Base-by-base conservation (phyloP, 35 echinoderm and acorn worm genomes). In the Ophiothrix spiculata region DNA sequence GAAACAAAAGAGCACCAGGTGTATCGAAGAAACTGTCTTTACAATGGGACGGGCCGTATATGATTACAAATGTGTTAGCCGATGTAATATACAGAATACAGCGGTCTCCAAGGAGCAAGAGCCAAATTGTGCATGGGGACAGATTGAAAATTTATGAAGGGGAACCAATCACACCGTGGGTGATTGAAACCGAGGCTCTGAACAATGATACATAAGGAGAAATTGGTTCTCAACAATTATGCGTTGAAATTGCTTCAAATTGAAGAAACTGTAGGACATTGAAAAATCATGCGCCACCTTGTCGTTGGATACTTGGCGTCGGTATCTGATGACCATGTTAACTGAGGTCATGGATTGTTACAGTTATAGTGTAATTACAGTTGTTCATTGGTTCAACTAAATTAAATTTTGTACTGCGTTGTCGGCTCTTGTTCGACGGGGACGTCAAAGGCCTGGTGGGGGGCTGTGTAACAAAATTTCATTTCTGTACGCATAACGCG, bases 1-100 rank as follows among this genome's bases (percentile, higher is more conserved):
- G 29, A 29, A 75, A 34, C 25, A 40, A 60, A 12, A 64, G 28
- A 28, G 76, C 82, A 35, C 80, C 39, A 1, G 85, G 90, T 14
- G 2, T 88, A 17, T 83, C 85, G 75, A 78, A 49, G 1, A 92
- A 92, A 40, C 29, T 92, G 15, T 74, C 80, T 40, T 76, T 39
- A n/a, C 63, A 23, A 31, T 88, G 85, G 91, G 73, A 80, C 29
- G 91, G 90, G 1, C 91, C 91, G 14, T 87, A 87, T 36, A 1
- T 33, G 1, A 56, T 88, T 56, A 37, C 78, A 8, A 56, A 14
- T 82, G 36, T 32, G 63, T 88, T 31, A 83, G 78, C 45, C 33
- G 91, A 92, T 41, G 85, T 92, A 15, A 74, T 83, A 13, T 92
- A 88, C 74, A 2, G 85, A 3, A 87, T 92, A 25, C 79, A 84